A percentile compares a stretch with the other conserved stretches of the same genome.
Evolutionary conservation across 2,888 invertebrate genomes (phyloP).

Genomic region (Nezara viridula): DNA sequence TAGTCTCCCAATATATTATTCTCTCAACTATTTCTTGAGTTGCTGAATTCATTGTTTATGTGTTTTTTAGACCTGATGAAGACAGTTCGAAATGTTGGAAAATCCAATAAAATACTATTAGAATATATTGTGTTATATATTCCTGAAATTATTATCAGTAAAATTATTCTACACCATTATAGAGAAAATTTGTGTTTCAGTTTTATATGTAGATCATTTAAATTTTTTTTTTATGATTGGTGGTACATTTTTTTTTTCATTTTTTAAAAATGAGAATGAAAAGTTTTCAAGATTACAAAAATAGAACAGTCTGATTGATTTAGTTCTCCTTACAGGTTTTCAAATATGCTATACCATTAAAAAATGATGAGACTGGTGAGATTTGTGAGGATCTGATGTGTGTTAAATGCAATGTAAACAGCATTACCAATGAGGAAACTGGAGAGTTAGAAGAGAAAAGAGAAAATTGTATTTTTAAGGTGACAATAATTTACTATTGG

Average conservation of each 20-base stretch:
- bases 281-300: no score
- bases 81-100: no score
- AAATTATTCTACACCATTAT: background rate
- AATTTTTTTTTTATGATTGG: background rate
- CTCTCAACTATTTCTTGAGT: no score
- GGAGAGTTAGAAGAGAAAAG: conserved; percentile 48
- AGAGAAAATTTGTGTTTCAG: background rate
- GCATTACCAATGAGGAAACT: conserved; percentile 47
- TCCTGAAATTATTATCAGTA: no score
- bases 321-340: conserved; percentile 22
- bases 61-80: no score
- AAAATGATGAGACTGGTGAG: conserved; percentile 55
- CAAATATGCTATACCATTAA: conserved; percentile 37
- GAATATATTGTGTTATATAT: no score
- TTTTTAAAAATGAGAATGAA: no score
- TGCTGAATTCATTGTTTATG: no score
- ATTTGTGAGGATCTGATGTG: conserved; percentile 53
- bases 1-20: no score
- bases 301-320: no score
- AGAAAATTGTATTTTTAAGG: conserved; percentile 34
- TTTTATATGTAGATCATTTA: background rate
- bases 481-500: background rate
- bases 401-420: conserved; percentile 49
- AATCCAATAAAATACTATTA: no score
- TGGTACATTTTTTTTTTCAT: no score